Percentiles rank a stretch among this genome's conserved stretches.
Evolutionary conservation across 2,113 vertebrate species (phyloP).

Genomic region (Notarius lentiginosus): DNA sequence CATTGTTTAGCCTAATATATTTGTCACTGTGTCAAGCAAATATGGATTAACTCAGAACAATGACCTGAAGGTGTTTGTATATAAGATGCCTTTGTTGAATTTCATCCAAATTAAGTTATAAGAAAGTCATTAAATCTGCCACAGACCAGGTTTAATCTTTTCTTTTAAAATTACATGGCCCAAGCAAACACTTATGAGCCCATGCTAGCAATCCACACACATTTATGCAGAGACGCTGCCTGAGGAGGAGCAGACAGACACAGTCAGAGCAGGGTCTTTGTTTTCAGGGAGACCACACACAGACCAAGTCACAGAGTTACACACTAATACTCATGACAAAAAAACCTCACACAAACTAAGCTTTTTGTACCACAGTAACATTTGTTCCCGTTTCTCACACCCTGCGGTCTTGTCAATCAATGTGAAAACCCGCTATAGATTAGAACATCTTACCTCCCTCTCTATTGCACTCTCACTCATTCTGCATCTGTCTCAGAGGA

Average conservation of each 20-base stretch:
- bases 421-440: background rate
- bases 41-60: background rate
- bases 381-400: conserved; percentile 22
- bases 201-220: background rate
- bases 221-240: background rate
- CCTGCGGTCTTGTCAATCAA: conserved; percentile 21
- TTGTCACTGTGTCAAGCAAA: background rate
- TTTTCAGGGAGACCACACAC: conserved; percentile 28
- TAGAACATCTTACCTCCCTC: conserved; percentile 9
- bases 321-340: conserved; percentile 7
- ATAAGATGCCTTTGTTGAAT: background rate
- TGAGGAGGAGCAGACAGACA: conserved; percentile 9
- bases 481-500: conserved; percentile 10
- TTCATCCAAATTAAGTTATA: background rate
- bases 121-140: background rate
- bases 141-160: background rate
- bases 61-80: background rate
- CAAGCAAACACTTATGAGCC: background rate
- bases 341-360: background rate
- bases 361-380: conserved; percentile 9
- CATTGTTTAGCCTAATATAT: background rate
- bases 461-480: background rate
- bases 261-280: conserved; percentile 7
- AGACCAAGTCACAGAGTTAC: background rate
- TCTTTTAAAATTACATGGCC: conserved; percentile 13